These are phyloP conservation scores for Lutra lutra DNA, from an alignment of 2,797 vertebrate genomes.

Conservation along the genomic window DNA sequence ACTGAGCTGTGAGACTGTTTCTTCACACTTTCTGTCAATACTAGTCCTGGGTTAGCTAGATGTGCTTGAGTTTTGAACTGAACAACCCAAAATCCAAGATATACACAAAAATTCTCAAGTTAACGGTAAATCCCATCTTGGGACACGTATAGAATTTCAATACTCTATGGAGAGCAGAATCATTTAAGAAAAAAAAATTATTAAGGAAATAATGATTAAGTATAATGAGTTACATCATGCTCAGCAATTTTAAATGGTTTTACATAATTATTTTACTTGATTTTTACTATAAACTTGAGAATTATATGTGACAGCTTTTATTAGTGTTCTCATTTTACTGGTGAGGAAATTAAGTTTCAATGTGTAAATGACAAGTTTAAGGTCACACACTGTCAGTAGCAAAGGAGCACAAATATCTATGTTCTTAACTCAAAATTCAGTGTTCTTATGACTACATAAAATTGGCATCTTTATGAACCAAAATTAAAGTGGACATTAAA, in stretches of 20 bases:
- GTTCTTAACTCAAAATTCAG: background rate
- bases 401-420: background rate
- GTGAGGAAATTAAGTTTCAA: background rate
- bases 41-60: background rate
- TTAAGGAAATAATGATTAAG: slow-evolving; percentile 8
- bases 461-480: background rate
- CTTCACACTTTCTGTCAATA: background rate
- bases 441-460: background rate
- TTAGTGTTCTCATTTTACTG: background rate
- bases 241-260: background rate
- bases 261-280: slow-evolving; percentile 24
- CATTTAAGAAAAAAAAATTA: background rate
- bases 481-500: slow-evolving; percentile 20
- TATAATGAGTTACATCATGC: background rate
- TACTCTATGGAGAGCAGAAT: background rate
- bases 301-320: slow-evolving; percentile 7
- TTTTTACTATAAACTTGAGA: slow-evolving; percentile 33
- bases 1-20: background rate
- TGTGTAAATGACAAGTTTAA: background rate
- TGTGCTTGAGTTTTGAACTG: background rate
- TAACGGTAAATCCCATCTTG: background rate
- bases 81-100: background rate
- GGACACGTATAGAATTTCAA: background rate
- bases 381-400: background rate
- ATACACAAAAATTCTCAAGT: slow-evolving; percentile 38